Base-by-base conservation (phyloP, 2,113 vertebrate genomes). In the Kobus ellipsiprymnus region DNA sequence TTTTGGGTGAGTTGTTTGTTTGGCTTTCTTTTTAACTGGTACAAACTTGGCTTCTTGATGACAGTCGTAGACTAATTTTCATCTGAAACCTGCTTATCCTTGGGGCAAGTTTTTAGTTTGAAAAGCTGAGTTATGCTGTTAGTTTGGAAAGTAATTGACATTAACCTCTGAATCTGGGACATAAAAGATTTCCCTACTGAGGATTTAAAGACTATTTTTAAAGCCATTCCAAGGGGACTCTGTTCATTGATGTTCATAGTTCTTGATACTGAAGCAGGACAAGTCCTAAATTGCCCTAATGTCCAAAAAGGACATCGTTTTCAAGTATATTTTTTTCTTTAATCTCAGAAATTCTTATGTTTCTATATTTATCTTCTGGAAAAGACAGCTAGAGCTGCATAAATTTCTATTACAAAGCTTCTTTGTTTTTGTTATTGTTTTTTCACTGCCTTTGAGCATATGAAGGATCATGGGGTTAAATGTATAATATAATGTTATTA, bases 141-240 rank as follows among this genome's bases (percentile, higher is more conserved):
- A 81, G 29, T 95, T 87, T 33, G 40, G 84, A 62, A 97, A 95
- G 59, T 94, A 93, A 92, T 87, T 97, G 48, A 36, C 40, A 95
- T 81, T 54, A 27, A 23, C 90, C 62, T 92, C 1, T 96, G 87
- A 90, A 62, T 92, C 55, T 92, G 30, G 33, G 15, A 6, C 40
- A 87, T 90, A 95, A 92, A 40, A 83, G 83, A 62, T n/a, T 86
- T 94, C 74, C 50, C 33, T 94, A 82, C 87, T 86, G 57, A 93
- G n/a, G 23, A 74, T 30, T 50, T 92, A 74, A 71, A 74, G 40
- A 5, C 46, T 89, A 17, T 44, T 88, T 93, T 89, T 50, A 96
- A 97, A 96, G 55, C 77, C 36, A 67, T 94, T 62, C 71, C 36
- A 44, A 71, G 64, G 71, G 36, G 9, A 29, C 21, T 59, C 0